A percentile compares a stretch with the other conserved stretches of the same genome.
phyloP scores from a whole-genome alignment of 2,113 vertebrate species.

The Microcebus ravelobensis region DNA sequence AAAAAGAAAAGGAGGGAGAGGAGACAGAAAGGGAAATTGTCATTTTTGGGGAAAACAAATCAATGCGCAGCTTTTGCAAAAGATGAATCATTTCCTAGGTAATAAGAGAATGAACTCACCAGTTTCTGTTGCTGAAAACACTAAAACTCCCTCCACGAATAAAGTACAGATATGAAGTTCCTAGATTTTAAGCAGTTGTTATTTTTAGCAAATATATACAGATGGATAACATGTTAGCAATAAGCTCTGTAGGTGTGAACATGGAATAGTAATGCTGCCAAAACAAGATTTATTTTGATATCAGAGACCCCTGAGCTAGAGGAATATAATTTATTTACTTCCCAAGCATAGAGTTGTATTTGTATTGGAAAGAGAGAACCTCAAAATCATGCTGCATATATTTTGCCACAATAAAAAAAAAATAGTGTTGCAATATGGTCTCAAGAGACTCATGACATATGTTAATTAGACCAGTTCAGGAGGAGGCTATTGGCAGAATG shows the following conservation, averaged over 20 bases:
- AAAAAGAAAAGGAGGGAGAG: background rate
- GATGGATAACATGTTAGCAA: background rate
- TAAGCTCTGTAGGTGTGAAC: slow-evolving; percentile 5
- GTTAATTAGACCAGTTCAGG: slow-evolving; percentile 15
- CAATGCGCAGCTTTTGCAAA: background rate
- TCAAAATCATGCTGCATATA: slow-evolving; percentile 35
- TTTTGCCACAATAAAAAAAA: slow-evolving; percentile 5
- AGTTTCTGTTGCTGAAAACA: background rate
- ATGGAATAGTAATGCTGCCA: background rate
- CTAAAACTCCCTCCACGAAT: background rate
- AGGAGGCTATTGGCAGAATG: slow-evolving; percentile 12
- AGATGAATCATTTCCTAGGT: background rate
- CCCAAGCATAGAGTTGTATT: slow-evolving; percentile 1
- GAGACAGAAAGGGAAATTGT: background rate
- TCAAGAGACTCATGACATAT: slow-evolving; percentile 13
- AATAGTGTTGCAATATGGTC: background rate
- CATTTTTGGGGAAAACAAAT: background rate
- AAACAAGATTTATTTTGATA: slow-evolving; percentile 41
- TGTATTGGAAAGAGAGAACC: slow-evolving; percentile 29
- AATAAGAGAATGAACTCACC: background rate
- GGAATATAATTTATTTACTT: slow-evolving; percentile 13
- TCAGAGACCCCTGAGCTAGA: background rate
- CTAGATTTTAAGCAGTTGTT: slow-evolving; percentile 47
- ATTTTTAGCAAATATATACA: slow-evolving; percentile 38
- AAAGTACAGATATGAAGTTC: background rate